Evolutionary conservation across 2,113 vertebrate genomes (phyloP).

Genomic region (Lycocorax pyrrhopterus): DNA sequence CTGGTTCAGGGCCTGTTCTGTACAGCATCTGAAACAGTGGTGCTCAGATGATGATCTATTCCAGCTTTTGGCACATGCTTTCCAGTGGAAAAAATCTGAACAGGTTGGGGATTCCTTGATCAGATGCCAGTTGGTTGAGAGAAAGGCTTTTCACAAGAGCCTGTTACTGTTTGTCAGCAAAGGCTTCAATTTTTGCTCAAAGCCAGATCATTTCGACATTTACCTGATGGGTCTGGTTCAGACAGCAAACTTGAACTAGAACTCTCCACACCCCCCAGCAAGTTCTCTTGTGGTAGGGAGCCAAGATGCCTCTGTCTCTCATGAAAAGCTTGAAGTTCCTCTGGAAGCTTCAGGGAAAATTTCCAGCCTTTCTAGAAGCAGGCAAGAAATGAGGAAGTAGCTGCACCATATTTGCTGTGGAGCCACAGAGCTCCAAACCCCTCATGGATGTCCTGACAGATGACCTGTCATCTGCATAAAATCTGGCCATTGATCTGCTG

Average conservation of each 20-base stretch:
- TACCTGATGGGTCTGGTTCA: not conserved
- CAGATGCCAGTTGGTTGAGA: not conserved
- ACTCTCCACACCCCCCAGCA: not conserved
- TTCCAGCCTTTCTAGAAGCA: not conserved
- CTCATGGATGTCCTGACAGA: not conserved
- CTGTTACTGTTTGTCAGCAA: slow-evolving; percentile 1
- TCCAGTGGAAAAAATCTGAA: not conserved
- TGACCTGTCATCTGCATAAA: not conserved
- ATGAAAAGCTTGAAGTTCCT: not conserved
- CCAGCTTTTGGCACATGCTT: not conserved
- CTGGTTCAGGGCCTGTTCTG: not conserved
- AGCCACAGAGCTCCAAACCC: not conserved
- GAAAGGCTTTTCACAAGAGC: not conserved
- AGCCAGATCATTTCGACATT: not conserved
- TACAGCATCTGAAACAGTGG: not conserved
- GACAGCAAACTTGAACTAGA: not conserved
- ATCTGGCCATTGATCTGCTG: not conserved
- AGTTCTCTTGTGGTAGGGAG: not conserved
- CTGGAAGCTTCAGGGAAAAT: not conserved
- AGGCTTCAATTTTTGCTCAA: not conserved
- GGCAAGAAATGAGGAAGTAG: not conserved
- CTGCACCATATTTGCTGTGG: not conserved
- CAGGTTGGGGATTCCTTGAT: slow-evolving; percentile 34
- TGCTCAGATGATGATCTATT: not conserved
- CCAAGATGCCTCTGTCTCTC: not conserved